These are phyloP conservation scores for Aplysina aerophoba DNA, from an alignment of 37 sponge, comb jelly and placozoan species.

Conservation along the genomic window DNA sequence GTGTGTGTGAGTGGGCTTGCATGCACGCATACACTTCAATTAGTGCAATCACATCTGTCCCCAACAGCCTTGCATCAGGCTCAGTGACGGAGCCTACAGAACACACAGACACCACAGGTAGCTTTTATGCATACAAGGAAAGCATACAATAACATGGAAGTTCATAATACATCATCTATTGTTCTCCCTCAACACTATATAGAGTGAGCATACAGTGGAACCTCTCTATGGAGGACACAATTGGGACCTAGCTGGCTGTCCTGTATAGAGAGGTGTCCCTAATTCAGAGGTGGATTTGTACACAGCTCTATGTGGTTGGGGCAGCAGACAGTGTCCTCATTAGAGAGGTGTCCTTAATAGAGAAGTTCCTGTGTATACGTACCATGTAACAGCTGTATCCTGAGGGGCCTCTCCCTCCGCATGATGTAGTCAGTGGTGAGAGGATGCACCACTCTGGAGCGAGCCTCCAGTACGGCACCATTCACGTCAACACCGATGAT, in stretches of 20 bases:
- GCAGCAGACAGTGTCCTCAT: no score
- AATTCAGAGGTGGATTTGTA: no score
- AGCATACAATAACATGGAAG: no score
- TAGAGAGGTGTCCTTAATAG: no score
- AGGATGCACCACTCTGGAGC: constrained; percentile 48
- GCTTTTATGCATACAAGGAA: no score
- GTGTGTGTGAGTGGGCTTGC: neutral
- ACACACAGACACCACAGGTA: no score
- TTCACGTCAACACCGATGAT: constrained; percentile 90
- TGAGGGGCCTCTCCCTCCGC: constrained; percentile 61
- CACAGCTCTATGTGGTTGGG: no score
- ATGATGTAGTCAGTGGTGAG: constrained; percentile 73
- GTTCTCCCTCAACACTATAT: no score
- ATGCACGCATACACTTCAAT: constrained; percentile 82
- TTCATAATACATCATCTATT: no score
- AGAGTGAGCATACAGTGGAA: neutral
- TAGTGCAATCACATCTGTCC: constrained; percentile 73
- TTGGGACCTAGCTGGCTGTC: no score
- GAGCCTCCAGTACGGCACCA: constrained; percentile 40
- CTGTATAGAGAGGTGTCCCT: no score
- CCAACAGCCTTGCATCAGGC: constrained; percentile 74
- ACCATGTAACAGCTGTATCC: constrained; percentile 70
- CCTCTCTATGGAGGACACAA: no score
- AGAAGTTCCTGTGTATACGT: neutral
- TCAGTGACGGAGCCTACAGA: constrained; percentile 68